These are phyloP conservation scores for Troglohyphantes excavatus DNA, from an alignment of 2,888 invertebrate species.

Conservation along the genomic window DNA sequence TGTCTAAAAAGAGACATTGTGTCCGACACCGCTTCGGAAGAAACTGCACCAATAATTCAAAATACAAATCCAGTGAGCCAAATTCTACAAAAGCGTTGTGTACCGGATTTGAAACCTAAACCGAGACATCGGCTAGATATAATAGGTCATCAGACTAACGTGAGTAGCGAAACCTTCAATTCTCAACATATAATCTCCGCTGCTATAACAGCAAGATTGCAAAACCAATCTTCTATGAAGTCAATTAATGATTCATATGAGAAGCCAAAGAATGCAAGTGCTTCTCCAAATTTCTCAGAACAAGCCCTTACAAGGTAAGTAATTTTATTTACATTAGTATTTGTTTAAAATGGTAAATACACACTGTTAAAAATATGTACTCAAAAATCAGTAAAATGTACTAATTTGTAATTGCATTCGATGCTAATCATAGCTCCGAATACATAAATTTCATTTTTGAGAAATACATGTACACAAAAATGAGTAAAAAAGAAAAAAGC, in stretches of 20 bases:
- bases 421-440: too few relatives aligned
- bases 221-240: not conserved
- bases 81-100: not conserved
- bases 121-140: constrained; percentile 9
- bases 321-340: too few relatives aligned
- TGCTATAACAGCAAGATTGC: constrained; percentile 4
- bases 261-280: not conserved
- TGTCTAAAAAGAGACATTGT: not conserved
- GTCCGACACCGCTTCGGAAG: not conserved
- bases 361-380: too few relatives aligned
- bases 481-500: too few relatives aligned
- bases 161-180: not conserved
- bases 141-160: constrained; percentile 5
- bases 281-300: not conserved
- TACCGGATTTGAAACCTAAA: not conserved
- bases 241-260: not conserved
- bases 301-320: not conserved
- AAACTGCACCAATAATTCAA: not conserved
- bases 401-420: too few relatives aligned
- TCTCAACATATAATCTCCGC: constrained; percentile 11
- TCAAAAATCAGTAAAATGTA: too few relatives aligned
- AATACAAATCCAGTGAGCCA: not conserved
- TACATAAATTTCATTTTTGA: too few relatives aligned
- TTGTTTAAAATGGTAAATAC: too few relatives aligned
- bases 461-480: too few relatives aligned